Percentiles rank a stretch among this genome's conserved stretches.
Evolutionary conservation across 1,140 invertebrate species (phyloP).

Genomic region (Whitmania pigra): DNA sequence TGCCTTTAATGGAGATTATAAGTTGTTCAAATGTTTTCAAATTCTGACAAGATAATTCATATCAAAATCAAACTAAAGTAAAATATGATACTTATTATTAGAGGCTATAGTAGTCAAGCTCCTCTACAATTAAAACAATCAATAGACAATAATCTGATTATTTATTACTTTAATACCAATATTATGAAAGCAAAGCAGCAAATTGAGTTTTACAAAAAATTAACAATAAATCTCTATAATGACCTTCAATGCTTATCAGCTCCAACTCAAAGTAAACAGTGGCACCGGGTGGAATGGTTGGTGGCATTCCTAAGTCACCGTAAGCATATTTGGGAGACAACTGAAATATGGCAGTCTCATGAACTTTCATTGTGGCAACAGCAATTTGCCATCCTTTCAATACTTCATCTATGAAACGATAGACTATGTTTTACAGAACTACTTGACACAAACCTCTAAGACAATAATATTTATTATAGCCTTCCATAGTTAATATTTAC

Average conservation of each 20-base stretch:
- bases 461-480: background rate
- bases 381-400: slow-evolving; percentile 93
- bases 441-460: background rate
- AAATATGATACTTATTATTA: slow-evolving; percentile 65
- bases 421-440: slow-evolving; percentile 2
- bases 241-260: slow-evolving; percentile 39
- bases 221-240: slow-evolving; percentile 10
- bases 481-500: too few relatives aligned
- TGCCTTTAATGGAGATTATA: background rate
- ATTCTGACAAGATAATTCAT: background rate
- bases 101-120: slow-evolving; percentile 17
- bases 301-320: slow-evolving; percentile 65
- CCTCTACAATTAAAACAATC: background rate
- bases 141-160: background rate
- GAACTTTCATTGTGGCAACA: slow-evolving; percentile 81
- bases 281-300: slow-evolving; percentile 73
- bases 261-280: slow-evolving; percentile 79
- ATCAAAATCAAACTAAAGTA: slow-evolving; percentile 42
- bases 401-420: slow-evolving; percentile 50
- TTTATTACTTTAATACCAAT: background rate
- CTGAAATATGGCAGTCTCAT: slow-evolving; percentile 66
- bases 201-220: too few relatives aligned
- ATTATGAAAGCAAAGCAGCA: background rate
- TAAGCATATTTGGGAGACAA: slow-evolving; percentile 84
- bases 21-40: background rate